Conservation (phyloP, 2,888 invertebrate genomes). For the Parnassius mnemosyne region DNA sequence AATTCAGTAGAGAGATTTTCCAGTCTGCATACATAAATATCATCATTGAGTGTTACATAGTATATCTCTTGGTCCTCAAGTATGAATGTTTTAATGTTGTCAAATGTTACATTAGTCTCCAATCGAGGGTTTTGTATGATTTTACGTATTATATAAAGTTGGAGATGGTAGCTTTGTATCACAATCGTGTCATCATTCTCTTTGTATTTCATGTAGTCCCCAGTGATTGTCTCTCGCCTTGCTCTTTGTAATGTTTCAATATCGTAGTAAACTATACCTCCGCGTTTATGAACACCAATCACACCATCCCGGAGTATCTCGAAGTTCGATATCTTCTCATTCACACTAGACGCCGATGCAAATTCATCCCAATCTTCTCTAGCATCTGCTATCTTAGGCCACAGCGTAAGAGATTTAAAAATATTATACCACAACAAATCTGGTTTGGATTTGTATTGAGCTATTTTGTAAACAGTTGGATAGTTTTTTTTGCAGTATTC, state of each 20-base stretch:
- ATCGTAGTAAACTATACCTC: conserved; percentile 52
- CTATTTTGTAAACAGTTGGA: conserved; percentile 37
- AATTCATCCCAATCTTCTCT: conserved; percentile 55
- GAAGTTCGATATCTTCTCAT: conserved; percentile 51
- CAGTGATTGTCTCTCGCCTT: conserved; percentile 38
- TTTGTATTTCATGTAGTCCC: conserved; percentile 49
- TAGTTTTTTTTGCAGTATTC: conserved; percentile 50
- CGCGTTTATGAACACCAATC: conserved; percentile 52
- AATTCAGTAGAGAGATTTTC: conserved; percentile 31
- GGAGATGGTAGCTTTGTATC: conserved; percentile 40
- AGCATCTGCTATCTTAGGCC: conserved; percentile 48
- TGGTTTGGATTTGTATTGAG: conserved; percentile 41
- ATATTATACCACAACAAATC: conserved; percentile 51
- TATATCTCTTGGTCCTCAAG: conserved; percentile 42
- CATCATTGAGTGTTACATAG: conserved; percentile 47
- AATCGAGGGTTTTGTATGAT: conserved; percentile 26
- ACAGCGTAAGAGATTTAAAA: conserved; percentile 56
- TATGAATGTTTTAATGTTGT: conserved; percentile 49
- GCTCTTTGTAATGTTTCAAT: conserved; percentile 42
- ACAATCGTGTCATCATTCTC: conserved; percentile 50
- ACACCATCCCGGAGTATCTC: conserved; percentile 46
- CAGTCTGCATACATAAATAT: conserved; percentile 44
- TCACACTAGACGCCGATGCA: conserved; percentile 43
- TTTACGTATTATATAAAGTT: conserved; percentile 48
- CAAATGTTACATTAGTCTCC: conserved; percentile 38